phyloP scores from a whole-genome alignment of 2,113 vertebrate species.

The Etia nguti region DNA sequence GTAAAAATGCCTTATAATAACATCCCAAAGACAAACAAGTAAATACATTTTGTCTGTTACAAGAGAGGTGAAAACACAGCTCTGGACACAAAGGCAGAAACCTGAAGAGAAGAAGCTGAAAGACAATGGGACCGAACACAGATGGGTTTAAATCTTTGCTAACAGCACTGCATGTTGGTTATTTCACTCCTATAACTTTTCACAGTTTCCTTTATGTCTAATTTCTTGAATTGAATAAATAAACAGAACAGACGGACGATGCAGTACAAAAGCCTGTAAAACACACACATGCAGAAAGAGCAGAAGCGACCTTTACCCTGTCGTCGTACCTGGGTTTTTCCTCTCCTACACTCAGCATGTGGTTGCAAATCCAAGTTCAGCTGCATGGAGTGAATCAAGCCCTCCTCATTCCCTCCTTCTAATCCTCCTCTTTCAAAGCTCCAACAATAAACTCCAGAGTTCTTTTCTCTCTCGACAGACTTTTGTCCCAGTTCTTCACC shows the following conservation, averaged over 20 bases:
- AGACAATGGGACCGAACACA: not conserved
- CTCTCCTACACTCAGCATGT: not conserved
- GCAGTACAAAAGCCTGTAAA: not conserved
- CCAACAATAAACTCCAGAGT: not conserved
- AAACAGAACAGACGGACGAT: not conserved
- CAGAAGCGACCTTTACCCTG: constrained; percentile 10
- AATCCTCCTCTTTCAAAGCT: not conserved
- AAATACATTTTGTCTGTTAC: not conserved
- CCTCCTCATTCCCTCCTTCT: not conserved
- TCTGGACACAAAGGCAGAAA: not conserved
- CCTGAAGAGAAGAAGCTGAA: not conserved
- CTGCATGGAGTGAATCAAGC: not conserved
- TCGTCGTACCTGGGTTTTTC: constrained; percentile 16
- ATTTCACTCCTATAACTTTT: not conserved
- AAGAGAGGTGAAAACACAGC: not conserved
- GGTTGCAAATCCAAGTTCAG: constrained; percentile 9
- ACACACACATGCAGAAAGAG: not conserved
- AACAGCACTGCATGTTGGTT: not conserved
- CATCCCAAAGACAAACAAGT: not conserved
- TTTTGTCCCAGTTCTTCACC: constrained; percentile 37
- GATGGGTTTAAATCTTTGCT: not conserved
- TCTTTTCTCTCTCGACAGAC: constrained; percentile 6
- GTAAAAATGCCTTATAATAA: not conserved
- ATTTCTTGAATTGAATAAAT: not conserved
- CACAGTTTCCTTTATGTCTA: fast-evolving